A percentile compares a stretch with the other conserved stretches of the same genome.
phyloP scores from a whole-genome alignment of 2,888 invertebrate genomes.

The Chelonus formosanus region DNA sequence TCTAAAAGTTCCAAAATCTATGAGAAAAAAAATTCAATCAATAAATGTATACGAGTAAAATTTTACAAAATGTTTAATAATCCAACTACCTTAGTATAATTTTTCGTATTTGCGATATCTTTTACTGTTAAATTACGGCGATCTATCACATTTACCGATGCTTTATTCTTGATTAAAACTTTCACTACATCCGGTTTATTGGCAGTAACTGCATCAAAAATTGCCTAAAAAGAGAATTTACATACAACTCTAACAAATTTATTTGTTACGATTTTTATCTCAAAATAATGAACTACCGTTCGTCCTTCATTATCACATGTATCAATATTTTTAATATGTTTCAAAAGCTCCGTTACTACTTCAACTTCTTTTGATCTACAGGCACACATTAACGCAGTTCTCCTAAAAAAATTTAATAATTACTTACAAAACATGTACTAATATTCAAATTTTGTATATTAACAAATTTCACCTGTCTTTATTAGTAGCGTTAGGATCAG shows the following conservation, averaged over 20 bases:
- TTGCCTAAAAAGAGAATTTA: conserved; percentile 63
- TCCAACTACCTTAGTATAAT: conserved; percentile 63
- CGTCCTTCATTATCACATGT: conserved; percentile 71
- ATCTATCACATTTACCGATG: conserved; percentile 67
- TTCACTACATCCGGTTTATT: conserved; percentile 69
- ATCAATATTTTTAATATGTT: conserved; percentile 68
- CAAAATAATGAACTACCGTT: conserved; percentile 67
- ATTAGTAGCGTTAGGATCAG: conserved; percentile 68
- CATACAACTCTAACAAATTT: neutral
- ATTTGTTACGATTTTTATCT: conserved; percentile 18
- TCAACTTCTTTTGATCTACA: conserved; percentile 68
- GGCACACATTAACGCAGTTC: conserved; percentile 74
- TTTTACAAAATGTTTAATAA: conserved; percentile 5
- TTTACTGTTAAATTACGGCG: conserved; percentile 66
- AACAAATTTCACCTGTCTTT: conserved; percentile 56
- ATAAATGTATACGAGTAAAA: too few relatives aligned
- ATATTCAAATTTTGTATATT: too few relatives aligned
- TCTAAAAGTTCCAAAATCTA: conserved; percentile 48
- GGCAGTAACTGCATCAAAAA: conserved; percentile 72
- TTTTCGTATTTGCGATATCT: conserved; percentile 69
- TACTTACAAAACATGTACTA: neutral
- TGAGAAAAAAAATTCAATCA: neutral
- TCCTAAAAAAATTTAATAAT: conserved; percentile 53
- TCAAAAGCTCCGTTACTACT: conserved; percentile 68
- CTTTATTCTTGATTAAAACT: conserved; percentile 68